These are phyloP conservation scores for Hydrophis major DNA, from an alignment of 2,797 vertebrate genomes.

Conservation along the genomic window DNA sequence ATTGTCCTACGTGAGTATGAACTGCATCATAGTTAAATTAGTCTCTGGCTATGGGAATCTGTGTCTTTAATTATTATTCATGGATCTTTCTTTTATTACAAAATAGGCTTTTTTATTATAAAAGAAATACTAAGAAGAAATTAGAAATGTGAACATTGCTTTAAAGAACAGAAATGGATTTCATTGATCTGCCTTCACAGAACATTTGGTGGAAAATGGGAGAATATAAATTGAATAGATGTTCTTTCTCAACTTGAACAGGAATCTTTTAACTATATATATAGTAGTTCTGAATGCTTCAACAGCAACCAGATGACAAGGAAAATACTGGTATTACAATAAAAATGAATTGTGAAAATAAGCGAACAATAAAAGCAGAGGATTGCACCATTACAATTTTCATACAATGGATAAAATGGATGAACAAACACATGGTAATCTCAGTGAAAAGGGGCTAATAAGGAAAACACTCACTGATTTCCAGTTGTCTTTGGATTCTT, in stretches of 20 bases:
- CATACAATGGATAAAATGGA: neutral
- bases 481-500: constrained; percentile 93
- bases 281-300: neutral
- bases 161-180: neutral
- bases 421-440: too few species aligned
- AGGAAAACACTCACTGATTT: constrained; percentile 87
- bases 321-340: neutral
- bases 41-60: neutral
- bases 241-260: neutral
- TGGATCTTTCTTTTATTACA: neutral
- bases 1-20: neutral
- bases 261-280: neutral
- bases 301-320: neutral
- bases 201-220: neutral
- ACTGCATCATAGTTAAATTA: neutral
- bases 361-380: neutral
- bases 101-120: neutral
- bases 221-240: neutral
- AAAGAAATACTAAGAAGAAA: neutral
- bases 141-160: neutral
- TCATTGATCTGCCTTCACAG: neutral
- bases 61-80: neutral
- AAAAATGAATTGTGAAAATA: neutral
- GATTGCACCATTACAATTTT: neutral
- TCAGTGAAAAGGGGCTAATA: neutral